These are phyloP conservation scores for Channa maculata DNA, from an alignment of 2,113 vertebrate genomes.

Conservation along the genomic window DNA sequence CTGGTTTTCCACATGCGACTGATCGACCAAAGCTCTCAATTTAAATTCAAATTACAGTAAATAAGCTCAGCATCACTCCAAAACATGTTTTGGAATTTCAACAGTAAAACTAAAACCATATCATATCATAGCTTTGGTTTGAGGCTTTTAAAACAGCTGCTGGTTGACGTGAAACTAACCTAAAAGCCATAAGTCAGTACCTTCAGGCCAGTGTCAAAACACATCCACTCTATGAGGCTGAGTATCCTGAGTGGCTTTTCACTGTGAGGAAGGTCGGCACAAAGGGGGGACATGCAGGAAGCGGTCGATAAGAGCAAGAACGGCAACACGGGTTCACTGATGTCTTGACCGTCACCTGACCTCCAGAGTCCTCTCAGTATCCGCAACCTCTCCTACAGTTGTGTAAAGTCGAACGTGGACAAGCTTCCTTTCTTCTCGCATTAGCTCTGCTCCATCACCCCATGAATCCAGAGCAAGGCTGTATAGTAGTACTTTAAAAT, in stretches of 20 bases:
- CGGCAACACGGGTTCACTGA: conserved; percentile 37
- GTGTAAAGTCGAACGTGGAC: conserved; percentile 49
- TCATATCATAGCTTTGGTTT: background rate
- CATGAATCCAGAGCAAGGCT: conserved; percentile 23
- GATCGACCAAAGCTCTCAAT: too few relatives aligned
- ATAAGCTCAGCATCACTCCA: too few relatives aligned
- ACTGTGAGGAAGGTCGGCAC: conserved; percentile 54
- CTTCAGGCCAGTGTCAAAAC: conserved; percentile 64
- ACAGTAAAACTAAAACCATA: background rate
- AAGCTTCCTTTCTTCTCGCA: conserved; percentile 56
- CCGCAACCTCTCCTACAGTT: conserved; percentile 43
- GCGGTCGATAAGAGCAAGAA: conserved; percentile 57
- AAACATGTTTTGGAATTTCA: background rate
- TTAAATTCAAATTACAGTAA: too few relatives aligned
- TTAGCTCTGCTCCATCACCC: conserved; percentile 65
- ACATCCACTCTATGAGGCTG: conserved; percentile 21
- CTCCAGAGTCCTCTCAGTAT: conserved; percentile 51
- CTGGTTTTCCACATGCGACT: too few relatives aligned
- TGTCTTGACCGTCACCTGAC: conserved; percentile 55
- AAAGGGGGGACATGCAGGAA: conserved; percentile 40
- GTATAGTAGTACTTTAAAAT: conserved; percentile 35
- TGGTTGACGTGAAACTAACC: conserved; percentile 46
- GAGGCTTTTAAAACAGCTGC: conserved; percentile 18
- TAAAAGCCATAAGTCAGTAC: conserved; percentile 64
- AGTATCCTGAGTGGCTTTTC: conserved; percentile 41